Conservation (phyloP, 2,888 invertebrate genomes). For the Rhaphigaster nebulosa region DNA sequence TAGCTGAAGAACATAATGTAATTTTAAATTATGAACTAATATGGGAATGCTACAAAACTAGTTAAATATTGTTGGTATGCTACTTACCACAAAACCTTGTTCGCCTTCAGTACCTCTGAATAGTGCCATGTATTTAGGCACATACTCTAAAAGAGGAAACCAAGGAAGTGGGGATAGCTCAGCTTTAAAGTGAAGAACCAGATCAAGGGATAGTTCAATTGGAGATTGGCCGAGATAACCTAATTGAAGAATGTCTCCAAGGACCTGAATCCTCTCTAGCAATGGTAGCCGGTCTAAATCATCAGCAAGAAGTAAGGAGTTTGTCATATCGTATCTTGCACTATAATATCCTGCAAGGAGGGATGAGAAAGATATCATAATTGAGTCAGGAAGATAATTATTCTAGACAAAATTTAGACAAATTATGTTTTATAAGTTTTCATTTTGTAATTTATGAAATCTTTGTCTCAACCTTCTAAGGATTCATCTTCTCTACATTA, state of each 20-base stretch:
- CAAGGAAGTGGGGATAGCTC: conserved; percentile 62
- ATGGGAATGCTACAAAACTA: neutral
- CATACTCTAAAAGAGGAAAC: conserved; percentile 61
- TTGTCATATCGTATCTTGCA: conserved; percentile 60
- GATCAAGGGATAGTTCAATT: conserved; percentile 59
- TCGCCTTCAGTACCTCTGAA: conserved; percentile 61
- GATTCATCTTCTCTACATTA: too few relatives aligned
- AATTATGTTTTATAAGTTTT: too few relatives aligned
- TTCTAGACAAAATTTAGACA: too few relatives aligned
- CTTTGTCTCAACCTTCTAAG: too few relatives aligned
- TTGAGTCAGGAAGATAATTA: too few relatives aligned
- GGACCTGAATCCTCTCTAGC: conserved; percentile 61
- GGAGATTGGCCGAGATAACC: conserved; percentile 60
- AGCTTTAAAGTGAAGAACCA: conserved; percentile 58
- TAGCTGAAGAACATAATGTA: neutral
- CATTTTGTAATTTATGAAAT: too few relatives aligned
- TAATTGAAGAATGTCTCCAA: conserved; percentile 62
- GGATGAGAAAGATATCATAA: neutral
- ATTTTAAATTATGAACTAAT: neutral
- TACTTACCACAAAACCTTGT: conserved; percentile 59
- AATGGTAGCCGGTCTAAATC: conserved; percentile 60
- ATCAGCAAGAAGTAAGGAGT: conserved; percentile 59
- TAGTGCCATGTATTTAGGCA: conserved; percentile 58
- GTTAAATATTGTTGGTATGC: neutral
- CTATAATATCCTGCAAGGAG: conserved; percentile 61